A percentile compares a stretch with the other conserved stretches of the same genome.
phyloP scores from a whole-genome alignment of 2,113 vertebrate species.

The Zosterops lateralis region DNA sequence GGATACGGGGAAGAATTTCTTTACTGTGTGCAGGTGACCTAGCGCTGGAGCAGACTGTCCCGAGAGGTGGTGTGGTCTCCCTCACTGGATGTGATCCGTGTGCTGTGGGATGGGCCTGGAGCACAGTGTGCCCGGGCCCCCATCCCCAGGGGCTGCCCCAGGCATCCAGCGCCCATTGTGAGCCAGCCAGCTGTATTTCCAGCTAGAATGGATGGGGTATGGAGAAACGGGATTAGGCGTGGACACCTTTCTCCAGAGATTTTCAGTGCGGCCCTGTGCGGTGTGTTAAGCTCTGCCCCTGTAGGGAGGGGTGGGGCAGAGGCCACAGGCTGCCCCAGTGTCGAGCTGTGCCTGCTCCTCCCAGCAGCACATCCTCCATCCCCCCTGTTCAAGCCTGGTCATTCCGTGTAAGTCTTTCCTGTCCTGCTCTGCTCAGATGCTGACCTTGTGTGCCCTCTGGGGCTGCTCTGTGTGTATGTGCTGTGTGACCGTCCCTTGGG shows the following conservation, averaged over 20 bases:
- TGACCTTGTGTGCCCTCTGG: too few relatives aligned
- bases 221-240: too few relatives aligned
- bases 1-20: not conserved
- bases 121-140: rapidly evolving
- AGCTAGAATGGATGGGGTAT: too few relatives aligned
- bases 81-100: not conserved
- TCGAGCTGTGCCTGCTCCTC: rapidly evolving
- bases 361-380: not conserved
- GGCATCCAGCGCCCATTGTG: rapidly evolving
- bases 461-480: not conserved
- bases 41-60: not conserved
- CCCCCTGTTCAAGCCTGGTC: not conserved
- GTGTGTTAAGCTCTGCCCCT: not conserved
- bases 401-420: rapidly evolving
- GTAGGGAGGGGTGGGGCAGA: too few relatives aligned
- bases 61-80: too few relatives aligned
- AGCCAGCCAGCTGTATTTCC: not conserved
- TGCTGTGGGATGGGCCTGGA: not conserved
- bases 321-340: rapidly evolving
- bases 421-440: not conserved
- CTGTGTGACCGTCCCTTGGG: not conserved
- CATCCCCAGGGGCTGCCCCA: rapidly evolving
- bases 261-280: too few relatives aligned
- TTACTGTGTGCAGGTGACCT: too few relatives aligned
- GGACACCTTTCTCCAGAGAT: not conserved